Conservation (phyloP, 2,113 vertebrate species). For the Engraulis encrasicolus region DNA sequence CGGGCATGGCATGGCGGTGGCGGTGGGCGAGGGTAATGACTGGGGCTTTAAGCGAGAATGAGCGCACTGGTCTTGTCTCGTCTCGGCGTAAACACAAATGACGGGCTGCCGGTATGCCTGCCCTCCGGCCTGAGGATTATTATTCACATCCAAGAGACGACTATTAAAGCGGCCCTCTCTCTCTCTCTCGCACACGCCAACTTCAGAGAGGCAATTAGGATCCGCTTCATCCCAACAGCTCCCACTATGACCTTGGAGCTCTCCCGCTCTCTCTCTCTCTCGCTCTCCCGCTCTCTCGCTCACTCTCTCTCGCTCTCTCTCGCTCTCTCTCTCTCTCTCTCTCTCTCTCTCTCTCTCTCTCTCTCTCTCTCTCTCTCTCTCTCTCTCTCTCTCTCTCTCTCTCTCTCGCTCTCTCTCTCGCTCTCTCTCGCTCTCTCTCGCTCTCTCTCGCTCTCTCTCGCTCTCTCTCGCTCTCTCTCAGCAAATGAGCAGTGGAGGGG, state of each 20-base stretch:
- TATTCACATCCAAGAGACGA: conserved; percentile 54
- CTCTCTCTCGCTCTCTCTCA: conserved; percentile 39
- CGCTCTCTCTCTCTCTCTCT: no score
- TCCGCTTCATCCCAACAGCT: conserved; percentile 52
- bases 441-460: no score
- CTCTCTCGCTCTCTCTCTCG: no score
- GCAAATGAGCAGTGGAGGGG: background rate
- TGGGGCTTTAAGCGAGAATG: background rate
- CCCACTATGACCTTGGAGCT: conserved; percentile 52
- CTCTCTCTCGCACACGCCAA: conserved; percentile 58
- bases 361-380: no score
- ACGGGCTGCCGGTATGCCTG: background rate
- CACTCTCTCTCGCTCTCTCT: no score
- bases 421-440: no score
- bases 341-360: no score
- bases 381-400: no score
- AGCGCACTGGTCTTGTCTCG: no score
- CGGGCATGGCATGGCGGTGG: background rate
- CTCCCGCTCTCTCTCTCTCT: conserved; percentile 45
- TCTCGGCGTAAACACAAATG: background rate
- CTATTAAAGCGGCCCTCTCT: conserved; percentile 62
- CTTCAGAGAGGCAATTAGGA: conserved; percentile 69
- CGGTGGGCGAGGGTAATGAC: background rate
- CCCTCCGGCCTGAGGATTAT: conserved; percentile 59
- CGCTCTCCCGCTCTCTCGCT: no score